These are phyloP conservation scores for Ips nitidus DNA, from an alignment of 1,140 invertebrate species.

Conservation along the genomic window DNA sequence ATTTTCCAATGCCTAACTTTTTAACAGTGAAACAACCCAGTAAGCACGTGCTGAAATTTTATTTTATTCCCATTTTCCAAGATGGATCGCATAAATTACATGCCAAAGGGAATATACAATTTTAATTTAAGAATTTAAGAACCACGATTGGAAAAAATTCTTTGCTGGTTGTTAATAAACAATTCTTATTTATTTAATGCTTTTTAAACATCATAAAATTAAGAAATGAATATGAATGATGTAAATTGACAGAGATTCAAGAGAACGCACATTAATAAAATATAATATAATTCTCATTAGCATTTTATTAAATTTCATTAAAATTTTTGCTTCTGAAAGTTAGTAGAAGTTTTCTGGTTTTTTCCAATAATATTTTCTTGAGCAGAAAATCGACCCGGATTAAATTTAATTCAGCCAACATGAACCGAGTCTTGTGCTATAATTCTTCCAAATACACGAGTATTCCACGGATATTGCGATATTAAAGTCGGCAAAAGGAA, in stretches of 20 bases:
- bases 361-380: neutral
- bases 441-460: neutral
- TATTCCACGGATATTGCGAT: conserved; percentile 6
- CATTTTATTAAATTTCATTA: neutral
- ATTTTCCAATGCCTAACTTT: conserved; percentile 34
- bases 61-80: neutral
- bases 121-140: too few relatives aligned
- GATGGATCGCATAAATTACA: neutral
- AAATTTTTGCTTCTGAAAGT: neutral
- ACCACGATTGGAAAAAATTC: too few relatives aligned
- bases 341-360: neutral
- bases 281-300: neutral
- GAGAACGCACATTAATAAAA: neutral
- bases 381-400: neutral
- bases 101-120: neutral
- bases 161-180: neutral
- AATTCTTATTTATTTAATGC: neutral
- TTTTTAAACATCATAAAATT: neutral
- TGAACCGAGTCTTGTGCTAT: neutral
- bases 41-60: conserved; percentile 7
- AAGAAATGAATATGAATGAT: neutral
- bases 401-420: conserved; percentile 1
- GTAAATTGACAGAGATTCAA: neutral
- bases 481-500: neutral
- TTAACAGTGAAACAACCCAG: conserved; percentile 13